Evolutionary conservation across 1,140 invertebrate species (phyloP).

Genomic region (Sipha flava): DNA sequence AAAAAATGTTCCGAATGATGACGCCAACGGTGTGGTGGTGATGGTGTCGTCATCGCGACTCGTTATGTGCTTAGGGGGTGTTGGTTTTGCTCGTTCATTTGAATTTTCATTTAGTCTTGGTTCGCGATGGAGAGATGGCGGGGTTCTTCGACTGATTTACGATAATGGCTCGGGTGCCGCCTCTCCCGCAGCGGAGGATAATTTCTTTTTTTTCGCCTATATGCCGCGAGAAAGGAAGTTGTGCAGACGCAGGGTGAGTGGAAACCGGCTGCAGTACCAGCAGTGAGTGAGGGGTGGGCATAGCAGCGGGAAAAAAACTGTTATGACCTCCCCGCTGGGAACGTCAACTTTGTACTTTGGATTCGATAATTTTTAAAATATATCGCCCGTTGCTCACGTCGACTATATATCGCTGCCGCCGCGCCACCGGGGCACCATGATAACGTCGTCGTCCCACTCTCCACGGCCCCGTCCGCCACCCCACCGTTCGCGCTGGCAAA

Average conservation of each 20-base stretch:
- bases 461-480: not conserved
- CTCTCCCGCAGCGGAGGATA: slow-evolving; percentile 19
- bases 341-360: slow-evolving; percentile 25
- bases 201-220: slow-evolving; percentile 21
- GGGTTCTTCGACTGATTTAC: slow-evolving; percentile 25
- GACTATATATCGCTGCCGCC: not conserved
- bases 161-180: slow-evolving; percentile 27
- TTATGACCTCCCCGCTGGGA: slow-evolving; percentile 32
- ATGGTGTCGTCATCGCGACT: not conserved
- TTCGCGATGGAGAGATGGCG: not conserved
- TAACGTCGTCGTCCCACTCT: slow-evolving; percentile 11
- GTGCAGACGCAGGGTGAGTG: not conserved
- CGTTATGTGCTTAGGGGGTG: not conserved
- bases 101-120: slow-evolving; percentile 31
- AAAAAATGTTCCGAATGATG: not conserved
- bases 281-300: not conserved
- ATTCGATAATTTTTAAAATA: slow-evolving; percentile 33
- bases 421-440: slow-evolving; percentile 4
- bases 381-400: slow-evolving; percentile 28
- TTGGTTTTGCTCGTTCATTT: slow-evolving; percentile 30
- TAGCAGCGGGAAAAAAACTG: slow-evolving; percentile 2
- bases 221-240: not conserved
- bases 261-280: not conserved
- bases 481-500: not conserved
- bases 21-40: not conserved